Base-by-base conservation (phyloP, 2,888 invertebrate genomes). In the Neria commutata region DNA sequence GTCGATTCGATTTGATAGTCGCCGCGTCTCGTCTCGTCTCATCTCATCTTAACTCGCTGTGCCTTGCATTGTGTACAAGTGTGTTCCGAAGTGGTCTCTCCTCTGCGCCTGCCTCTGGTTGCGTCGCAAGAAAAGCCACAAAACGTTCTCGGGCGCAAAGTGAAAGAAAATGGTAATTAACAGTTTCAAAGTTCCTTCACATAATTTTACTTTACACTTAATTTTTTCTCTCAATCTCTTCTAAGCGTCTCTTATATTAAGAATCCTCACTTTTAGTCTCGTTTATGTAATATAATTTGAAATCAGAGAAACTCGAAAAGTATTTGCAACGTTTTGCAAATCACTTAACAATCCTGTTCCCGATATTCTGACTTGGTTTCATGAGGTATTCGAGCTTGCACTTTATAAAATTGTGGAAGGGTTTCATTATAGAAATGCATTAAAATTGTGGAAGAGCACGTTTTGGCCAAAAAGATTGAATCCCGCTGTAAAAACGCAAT, bases 101-200 rank as follows among this genome's bases (percentile, higher is more conserved):
- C 42, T 42, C 55, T 50, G 34, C 59, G 52, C 52, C 54, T n/a
- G 62, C 54, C 37, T 45, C 25, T 25, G 40, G 33, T 40, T 52
- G 53, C 61, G 53, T 54, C 56, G 54, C 57, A 57, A 60, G 60
- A 68, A 63, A 56, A 76, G 70, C 72, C 68, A 72, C 72, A 61
- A 68, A 72, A 66, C 71, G 68, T 67, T 74, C 69, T 70, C 65
- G 62, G 71, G 73, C 72, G 71, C 72, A 70, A 74, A 78, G 78
- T 74, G 71, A 76, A 78, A 79, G 74, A 77, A 77, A 74, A 77
- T 77, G 77, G 77, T 77, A 77, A 77, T 73, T 77, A 42, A 42
- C 42, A 42, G 58, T 58, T 63, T 62, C 52, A 60, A 63, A 59
- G 65, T 61, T 68, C 34, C 55, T 48, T 63, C 45, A 59, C 34